These are phyloP conservation scores for Mungos mungo DNA, from an alignment of 2,113 vertebrate species.

Conservation along the genomic window DNA sequence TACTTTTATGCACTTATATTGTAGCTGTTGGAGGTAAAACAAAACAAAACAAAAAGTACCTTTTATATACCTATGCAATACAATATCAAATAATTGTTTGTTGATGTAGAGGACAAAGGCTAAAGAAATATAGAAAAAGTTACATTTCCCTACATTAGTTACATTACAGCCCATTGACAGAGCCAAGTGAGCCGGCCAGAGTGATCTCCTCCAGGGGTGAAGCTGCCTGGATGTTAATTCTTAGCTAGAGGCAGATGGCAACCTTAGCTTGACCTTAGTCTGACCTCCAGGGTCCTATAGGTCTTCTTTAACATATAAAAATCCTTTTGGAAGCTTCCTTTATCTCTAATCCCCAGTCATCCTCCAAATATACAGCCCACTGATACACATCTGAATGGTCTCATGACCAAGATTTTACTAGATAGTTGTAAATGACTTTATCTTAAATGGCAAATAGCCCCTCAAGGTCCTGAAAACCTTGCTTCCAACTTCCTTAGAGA, in stretches of 20 bases:
- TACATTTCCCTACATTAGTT: background rate
- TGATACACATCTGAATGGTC: background rate
- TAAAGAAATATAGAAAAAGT: background rate
- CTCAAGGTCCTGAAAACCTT: background rate
- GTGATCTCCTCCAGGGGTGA: background rate
- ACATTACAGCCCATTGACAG: background rate
- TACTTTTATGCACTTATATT: background rate
- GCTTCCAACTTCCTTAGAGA: background rate
- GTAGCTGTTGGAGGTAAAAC: background rate
- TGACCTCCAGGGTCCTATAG: background rate
- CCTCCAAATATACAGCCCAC: background rate
- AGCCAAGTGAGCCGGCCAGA: background rate
- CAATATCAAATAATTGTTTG: background rate
- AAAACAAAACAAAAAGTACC: background rate
- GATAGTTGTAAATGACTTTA: background rate
- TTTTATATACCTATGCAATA: background rate
- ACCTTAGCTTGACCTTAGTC: background rate
- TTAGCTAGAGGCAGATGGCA: background rate
- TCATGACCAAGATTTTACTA: background rate
- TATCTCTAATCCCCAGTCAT: background rate
- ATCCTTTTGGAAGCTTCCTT: background rate
- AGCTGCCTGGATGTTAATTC: background rate
- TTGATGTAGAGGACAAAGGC: background rate
- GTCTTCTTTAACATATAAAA: background rate
- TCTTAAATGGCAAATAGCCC: background rate